phyloP scores from a whole-genome alignment of 2,113 vertebrate genomes.

The Percina caprodes region DNA sequence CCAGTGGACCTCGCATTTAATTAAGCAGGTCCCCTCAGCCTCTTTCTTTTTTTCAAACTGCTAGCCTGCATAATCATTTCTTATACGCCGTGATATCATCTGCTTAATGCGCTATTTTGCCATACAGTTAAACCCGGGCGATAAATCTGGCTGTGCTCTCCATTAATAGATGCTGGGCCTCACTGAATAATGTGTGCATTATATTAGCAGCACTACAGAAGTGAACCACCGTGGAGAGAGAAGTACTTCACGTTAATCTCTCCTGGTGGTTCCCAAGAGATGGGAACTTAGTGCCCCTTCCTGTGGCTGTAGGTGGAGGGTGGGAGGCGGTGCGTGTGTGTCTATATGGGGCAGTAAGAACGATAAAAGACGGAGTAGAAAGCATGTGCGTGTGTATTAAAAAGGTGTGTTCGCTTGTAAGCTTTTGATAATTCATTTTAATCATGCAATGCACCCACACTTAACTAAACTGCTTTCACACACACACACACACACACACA shows the following conservation, averaged over 20 bases:
- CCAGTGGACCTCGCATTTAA: slow-evolving; percentile 82
- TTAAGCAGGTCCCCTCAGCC: slow-evolving; percentile 76
- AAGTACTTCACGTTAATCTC: slow-evolving; percentile 78
- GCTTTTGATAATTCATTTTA: slow-evolving; percentile 63
- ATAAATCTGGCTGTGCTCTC: slow-evolving; percentile 82
- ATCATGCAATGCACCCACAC: slow-evolving; percentile 35
- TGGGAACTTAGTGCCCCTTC: slow-evolving; percentile 65
- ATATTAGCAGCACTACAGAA: slow-evolving; percentile 75
- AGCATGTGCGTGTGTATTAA: neutral
- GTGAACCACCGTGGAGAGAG: slow-evolving; percentile 66
- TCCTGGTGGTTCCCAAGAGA: slow-evolving; percentile 65
- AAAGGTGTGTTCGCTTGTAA: neutral
- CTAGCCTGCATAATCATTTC: slow-evolving; percentile 83
- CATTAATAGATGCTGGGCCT: slow-evolving; percentile 80
- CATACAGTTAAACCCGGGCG: slow-evolving; percentile 84
- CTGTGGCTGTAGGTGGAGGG: slow-evolving; percentile 38
- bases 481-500: neutral
- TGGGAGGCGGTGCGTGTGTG: slow-evolving; percentile 16
- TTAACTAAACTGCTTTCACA: slow-evolving; percentile 27
- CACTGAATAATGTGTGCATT: slow-evolving; percentile 82
- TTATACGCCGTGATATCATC: slow-evolving; percentile 83
- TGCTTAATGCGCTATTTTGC: slow-evolving; percentile 87
- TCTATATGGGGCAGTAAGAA: slow-evolving; percentile 9
- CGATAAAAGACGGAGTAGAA: slow-evolving; percentile 34
- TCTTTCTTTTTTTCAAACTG: slow-evolving; percentile 55